Conservation (phyloP, 2,113 vertebrate species). For the Nerophis ophidion region DNA sequence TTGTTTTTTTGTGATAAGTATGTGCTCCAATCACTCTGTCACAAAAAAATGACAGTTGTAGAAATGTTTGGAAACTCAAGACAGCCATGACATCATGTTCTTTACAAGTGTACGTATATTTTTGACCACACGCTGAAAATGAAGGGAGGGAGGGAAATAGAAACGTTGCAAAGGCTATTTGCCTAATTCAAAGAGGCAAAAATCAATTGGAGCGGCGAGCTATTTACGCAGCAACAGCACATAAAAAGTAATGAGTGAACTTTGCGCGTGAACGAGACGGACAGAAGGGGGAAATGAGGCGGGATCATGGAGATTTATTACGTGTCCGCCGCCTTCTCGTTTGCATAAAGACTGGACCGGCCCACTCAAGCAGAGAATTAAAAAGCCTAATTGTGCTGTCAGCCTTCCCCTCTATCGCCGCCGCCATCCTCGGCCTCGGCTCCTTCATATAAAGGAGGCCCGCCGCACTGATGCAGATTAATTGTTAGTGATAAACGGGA, state of each 20-base stretch:
- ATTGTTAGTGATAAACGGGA: slow-evolving; percentile 62
- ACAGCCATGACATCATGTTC: too few relatives aligned
- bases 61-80: too few relatives aligned
- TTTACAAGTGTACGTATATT: neutral
- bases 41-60: too few relatives aligned
- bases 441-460: slow-evolving; percentile 42
- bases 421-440: slow-evolving; percentile 43
- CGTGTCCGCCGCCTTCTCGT: slow-evolving; percentile 84
- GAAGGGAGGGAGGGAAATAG: slow-evolving; percentile 55
- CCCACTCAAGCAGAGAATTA: slow-evolving; percentile 99
- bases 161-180: slow-evolving; percentile 9
- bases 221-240: slow-evolving; percentile 2
- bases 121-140: slow-evolving; percentile 45
- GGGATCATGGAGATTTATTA: slow-evolving; percentile 94
- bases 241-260: slow-evolving; percentile 46
- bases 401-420: slow-evolving; percentile 76
- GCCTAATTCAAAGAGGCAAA: slow-evolving; percentile 8
- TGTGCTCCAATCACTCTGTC: too few relatives aligned
- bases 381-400: slow-evolving; percentile 98
- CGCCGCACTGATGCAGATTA: slow-evolving; percentile 45
- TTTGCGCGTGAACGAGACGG: slow-evolving; percentile 46
- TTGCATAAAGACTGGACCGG: slow-evolving; percentile 95
- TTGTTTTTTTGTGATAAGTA: too few relatives aligned
- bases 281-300: slow-evolving; percentile 72
- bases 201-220: neutral